Evolutionary conservation across 2,113 vertebrate genomes (phyloP).

Genomic region (Dicerorhinus sumatrensis): DNA sequence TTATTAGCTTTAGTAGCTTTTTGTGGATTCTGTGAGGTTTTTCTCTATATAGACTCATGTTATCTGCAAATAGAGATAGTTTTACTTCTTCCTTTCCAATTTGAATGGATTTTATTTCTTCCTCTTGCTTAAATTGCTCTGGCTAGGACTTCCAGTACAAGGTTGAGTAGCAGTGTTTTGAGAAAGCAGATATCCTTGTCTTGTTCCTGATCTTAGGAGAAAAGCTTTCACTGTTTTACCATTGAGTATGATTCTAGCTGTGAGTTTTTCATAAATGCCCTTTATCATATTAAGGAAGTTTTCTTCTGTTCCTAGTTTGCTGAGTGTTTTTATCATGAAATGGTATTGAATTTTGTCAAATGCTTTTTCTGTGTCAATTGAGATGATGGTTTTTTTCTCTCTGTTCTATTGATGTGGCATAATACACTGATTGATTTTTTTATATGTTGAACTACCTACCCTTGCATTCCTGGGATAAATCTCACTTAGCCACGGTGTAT

Average conservation of each 20-base stretch:
- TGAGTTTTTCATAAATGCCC: not conserved
- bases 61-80: slow-evolving; percentile 7
- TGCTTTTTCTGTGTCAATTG: not conserved
- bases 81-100: not conserved
- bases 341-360: not conserved
- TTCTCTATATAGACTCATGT: not conserved
- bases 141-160: not conserved
- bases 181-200: not conserved
- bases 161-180: not conserved
- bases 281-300: not conserved
- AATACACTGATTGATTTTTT: not conserved
- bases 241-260: not conserved
- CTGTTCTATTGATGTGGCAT: not conserved
- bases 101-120: not conserved
- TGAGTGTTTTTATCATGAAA: slow-evolving; percentile 5
- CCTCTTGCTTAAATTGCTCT: not conserved
- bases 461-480: not conserved
- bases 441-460: not conserved
- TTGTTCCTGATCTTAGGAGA: not conserved
- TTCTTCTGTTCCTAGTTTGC: not conserved
- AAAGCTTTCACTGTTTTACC: not conserved
- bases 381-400: not conserved
- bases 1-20: not conserved
- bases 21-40: not conserved
- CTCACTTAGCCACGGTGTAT: not conserved